Percentiles rank a stretch among this genome's conserved stretches.
These are phyloP conservation scores for Charadrius vociferus DNA, from an alignment of 2,113 vertebrate species.

Conservation along the genomic window DNA sequence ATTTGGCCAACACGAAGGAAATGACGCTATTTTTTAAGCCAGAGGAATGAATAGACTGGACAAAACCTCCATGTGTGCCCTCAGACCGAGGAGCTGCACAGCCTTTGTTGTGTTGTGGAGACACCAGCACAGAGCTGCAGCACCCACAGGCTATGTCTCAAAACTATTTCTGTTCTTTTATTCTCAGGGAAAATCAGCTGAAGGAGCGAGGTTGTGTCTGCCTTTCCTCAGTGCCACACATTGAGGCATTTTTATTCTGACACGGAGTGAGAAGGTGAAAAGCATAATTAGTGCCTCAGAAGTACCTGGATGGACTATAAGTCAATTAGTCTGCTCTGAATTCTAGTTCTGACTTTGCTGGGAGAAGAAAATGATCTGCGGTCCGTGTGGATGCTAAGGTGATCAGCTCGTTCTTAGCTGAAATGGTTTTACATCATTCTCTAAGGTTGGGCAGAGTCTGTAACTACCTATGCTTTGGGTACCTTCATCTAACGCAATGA, in stretches of 20 bases:
- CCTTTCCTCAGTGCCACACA: slow-evolving; percentile 20
- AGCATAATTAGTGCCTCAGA: slow-evolving; percentile 43
- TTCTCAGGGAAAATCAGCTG: slow-evolving; percentile 40
- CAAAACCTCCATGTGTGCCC: neutral
- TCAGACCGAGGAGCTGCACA: neutral
- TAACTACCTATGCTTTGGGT: neutral
- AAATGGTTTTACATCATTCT: slow-evolving; percentile 10
- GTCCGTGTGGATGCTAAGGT: slow-evolving; percentile 8
- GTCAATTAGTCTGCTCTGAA: slow-evolving; percentile 55
- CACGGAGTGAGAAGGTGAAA: slow-evolving; percentile 52
- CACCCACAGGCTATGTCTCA: accelerated
- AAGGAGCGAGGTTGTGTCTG: slow-evolving; percentile 1
- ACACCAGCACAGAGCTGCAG: neutral
- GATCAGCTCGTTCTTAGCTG: neutral
- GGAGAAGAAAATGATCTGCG: slow-evolving; percentile 37
- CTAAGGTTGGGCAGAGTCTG: slow-evolving; percentile 6
- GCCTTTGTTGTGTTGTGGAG: neutral
- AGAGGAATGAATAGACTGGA: neutral
- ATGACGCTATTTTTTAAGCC: neutral
- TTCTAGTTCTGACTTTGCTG: slow-evolving; percentile 49
- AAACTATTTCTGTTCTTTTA: neutral
- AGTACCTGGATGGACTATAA: slow-evolving; percentile 31
- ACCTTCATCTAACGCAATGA: neutral
- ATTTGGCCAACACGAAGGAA: neutral
- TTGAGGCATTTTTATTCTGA: slow-evolving; percentile 32